These are phyloP conservation scores for Meteorus cinctellus DNA, from an alignment of 2,888 invertebrate species.

Conservation along the genomic window DNA sequence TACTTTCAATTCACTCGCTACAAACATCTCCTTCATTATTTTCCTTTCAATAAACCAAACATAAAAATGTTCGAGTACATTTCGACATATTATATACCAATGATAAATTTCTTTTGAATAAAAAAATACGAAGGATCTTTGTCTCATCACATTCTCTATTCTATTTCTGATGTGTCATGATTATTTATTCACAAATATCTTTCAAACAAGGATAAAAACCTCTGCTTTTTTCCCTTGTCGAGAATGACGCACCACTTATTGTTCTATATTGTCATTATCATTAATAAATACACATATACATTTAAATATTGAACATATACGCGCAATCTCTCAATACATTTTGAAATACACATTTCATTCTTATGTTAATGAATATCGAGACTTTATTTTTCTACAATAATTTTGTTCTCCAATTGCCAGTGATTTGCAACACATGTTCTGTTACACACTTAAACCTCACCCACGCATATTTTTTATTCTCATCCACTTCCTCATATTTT, in stretches of 20 bases:
- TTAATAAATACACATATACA: background rate
- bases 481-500: constrained; percentile 21
- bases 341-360: background rate
- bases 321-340: background rate
- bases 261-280: background rate
- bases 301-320: background rate
- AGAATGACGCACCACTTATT: background rate
- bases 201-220: background rate
- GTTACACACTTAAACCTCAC: background rate
- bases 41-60: background rate
- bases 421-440: constrained; percentile 12
- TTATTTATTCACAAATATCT: constrained; percentile 2
- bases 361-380: constrained; percentile 9
- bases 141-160: background rate
- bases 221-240: background rate
- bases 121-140: background rate
- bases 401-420: background rate
- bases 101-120: background rate
- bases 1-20: too few relatives aligned
- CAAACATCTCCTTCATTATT: too few relatives aligned
- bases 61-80: background rate
- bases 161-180: constrained; percentile 4
- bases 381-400: constrained; percentile 10
- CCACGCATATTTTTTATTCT: background rate
- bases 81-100: background rate